Base-by-base conservation (phyloP, 1,140 invertebrate genomes). In the Telenomus remus region DNA sequence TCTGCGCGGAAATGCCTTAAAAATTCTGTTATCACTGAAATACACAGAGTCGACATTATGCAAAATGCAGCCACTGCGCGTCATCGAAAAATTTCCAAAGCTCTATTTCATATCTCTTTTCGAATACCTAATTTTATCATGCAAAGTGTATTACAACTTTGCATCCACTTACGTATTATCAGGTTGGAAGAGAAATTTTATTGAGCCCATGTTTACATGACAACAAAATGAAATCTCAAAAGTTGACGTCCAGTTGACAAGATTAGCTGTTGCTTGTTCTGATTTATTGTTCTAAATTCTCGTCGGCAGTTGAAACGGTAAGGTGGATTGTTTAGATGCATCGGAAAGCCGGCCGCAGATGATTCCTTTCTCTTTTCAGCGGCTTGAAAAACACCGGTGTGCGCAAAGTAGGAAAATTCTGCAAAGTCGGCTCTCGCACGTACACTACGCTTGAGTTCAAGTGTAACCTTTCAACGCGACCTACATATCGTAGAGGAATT, bases 381-480 rank as follows among this genome's bases (percentile, higher is more conserved):
- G 42, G n/a, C 34, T 48, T 49, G 43, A 50, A 61, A 61, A 48
- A 70, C 16, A 56, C 0, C 35, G 44, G 2, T 6, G 19, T 27
- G 19, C 13, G 27, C 14, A 44, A 54, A 53, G 65, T 54, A 59
- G 65, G 33, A 50, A 61, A 61, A 48, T 56, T 55, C 55, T 35
- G 5, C 37, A 37, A 61, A 70, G 57, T 50, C 44, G 59, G 27
- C 6, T 57, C 19, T 27, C 39, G 43, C 59, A 37, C 42, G 49
- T 54, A 46, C 55, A 16, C 13, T 51, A 15, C 35, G 35, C 0
- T 63, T 56, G 61, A 70, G 66, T 70, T 70, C 66, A 70, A 70
- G 66, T 55, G 57, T 70, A 63, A 61, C 50, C 66, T 61, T 70
- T 70, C 57, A 56, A 15, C 51, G 46, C 57, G 66, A 70, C 66